Conservation (phyloP, 1,140 invertebrate species). For the Bombus difficillimus region DNA sequence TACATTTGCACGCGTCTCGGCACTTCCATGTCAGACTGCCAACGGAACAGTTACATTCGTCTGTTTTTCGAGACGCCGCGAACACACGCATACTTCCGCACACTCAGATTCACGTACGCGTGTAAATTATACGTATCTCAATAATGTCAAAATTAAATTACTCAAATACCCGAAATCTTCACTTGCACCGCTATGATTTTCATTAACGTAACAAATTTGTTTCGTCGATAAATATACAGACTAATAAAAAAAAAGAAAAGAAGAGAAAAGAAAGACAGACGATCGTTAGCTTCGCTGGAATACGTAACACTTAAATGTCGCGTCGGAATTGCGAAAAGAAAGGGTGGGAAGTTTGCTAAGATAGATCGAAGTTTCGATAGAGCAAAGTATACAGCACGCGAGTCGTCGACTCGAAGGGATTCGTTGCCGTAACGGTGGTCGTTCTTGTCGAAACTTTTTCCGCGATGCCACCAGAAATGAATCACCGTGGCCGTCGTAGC, state of each 20-base stretch:
- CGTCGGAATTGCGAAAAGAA: neutral
- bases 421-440: constrained; percentile 47
- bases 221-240: neutral
- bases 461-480: constrained; percentile 56
- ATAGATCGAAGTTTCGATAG: constrained; percentile 38
- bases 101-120: too few relatives aligned
- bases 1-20: too few relatives aligned
- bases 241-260: neutral
- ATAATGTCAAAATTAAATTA: too few relatives aligned
- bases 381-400: constrained; percentile 49
- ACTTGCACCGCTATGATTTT: neutral
- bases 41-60: too few relatives aligned
- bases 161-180: too few relatives aligned
- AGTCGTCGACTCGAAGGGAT: constrained; percentile 31
- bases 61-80: too few relatives aligned
- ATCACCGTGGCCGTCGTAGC: constrained; percentile 57
- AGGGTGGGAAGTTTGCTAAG: constrained; percentile 18
- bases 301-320: neutral
- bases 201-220: neutral
- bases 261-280: neutral
- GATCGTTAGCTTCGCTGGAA: neutral
- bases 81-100: too few relatives aligned
- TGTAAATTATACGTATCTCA: too few relatives aligned
- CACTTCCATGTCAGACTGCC: too few relatives aligned
- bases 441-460: constrained; percentile 60